phyloP scores from a whole-genome alignment of 1,140 invertebrate genomes.

The Chrysoperla carnea region DNA sequence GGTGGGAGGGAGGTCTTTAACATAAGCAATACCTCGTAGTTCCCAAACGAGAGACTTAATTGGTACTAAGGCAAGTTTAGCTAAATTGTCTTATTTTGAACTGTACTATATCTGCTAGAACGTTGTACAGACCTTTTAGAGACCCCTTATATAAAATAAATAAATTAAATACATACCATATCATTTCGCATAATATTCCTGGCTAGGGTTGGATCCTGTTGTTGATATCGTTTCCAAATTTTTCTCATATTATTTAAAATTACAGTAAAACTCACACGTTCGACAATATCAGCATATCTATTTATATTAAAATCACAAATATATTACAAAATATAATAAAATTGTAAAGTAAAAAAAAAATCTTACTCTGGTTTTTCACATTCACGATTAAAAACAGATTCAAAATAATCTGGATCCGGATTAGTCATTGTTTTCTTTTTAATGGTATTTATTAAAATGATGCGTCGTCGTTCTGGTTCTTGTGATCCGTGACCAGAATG shows the following conservation, averaged over 20 bases:
- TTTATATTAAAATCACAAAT: too few relatives aligned
- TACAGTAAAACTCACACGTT: not conserved
- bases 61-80: too few relatives aligned
- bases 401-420: not conserved
- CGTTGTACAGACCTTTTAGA: too few relatives aligned
- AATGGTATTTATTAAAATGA: not conserved
- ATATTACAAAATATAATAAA: too few relatives aligned
- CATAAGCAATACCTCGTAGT: too few relatives aligned
- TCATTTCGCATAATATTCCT: not conserved
- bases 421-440: not conserved
- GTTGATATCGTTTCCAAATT: not conserved
- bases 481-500: not conserved
- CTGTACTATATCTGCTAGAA: too few relatives aligned
- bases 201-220: not conserved
- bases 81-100: too few relatives aligned
- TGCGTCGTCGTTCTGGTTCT: not conserved
- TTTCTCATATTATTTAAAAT: not conserved
- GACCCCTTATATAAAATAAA: too few relatives aligned
- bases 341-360: too few relatives aligned
- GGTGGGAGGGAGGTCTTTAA: too few relatives aligned
- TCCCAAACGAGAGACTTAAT: too few relatives aligned
- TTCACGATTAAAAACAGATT: not conserved
- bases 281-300: not conserved
- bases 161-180: not conserved
- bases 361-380: not conserved